Evolutionary conservation across 2,797 vertebrate genomes (phyloP), one percentile per base, ranked within the genome.

Genomic region (Cossypha dichroa): DNA sequence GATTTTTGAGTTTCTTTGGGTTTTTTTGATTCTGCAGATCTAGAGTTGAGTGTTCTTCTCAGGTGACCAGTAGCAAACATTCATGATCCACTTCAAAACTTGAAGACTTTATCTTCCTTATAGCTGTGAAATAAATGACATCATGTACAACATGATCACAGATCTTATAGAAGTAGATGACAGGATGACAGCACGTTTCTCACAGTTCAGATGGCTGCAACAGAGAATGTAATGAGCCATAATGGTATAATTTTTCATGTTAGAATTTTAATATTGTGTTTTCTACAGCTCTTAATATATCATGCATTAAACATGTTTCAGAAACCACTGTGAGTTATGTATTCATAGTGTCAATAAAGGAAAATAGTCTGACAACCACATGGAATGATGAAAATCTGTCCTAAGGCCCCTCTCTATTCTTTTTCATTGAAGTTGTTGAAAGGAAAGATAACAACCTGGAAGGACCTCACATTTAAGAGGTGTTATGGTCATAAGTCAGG

Each of bases 181-280:
- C 91, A 97, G 74, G 48, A 92, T 97, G 94, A 95, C 92, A 97
- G 86, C 88, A 82, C 1, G 67, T 97, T 97, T 96, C 95, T 97
- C 94, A 97, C 90, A 96, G 93, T 97, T 97, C 94, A 97, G 78
- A 96, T 94, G 89, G 85, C 78, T 93, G 92, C 64, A 93, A 74
- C 92, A 88, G 77, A 89, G 86, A 95, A 96, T 90, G 93, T 97
- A 98, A 98, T 97, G 96, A 98, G 75, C 92, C 96, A 84, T 97
- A 97, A 97, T 97, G 74, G 86, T 93, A 95, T 97, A 97, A 97
- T 97, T 97, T 98, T 98, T 97, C 94, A 97, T 21, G 75, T 96
- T 96, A 87, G 88, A 97, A 97, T 97, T 96, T 97, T 97, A 97
- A 97, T 95, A 94, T 55, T 97, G 55, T 97, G 52, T 96, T 97